phyloP scores from a whole-genome alignment of 2,888 invertebrate genomes.

The Amorpha juglandis region DNA sequence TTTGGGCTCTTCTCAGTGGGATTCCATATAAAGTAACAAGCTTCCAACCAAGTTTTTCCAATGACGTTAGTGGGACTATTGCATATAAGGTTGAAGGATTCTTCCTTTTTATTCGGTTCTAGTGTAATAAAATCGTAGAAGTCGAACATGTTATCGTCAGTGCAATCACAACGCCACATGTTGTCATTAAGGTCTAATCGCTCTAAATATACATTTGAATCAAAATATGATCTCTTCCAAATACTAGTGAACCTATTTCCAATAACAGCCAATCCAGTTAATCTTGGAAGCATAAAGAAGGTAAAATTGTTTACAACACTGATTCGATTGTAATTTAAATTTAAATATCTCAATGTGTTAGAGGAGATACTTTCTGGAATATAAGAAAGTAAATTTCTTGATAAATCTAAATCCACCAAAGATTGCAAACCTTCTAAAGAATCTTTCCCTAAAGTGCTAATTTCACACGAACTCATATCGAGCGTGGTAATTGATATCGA shows the following conservation, averaged over 20 bases:
- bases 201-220: slow-evolving; percentile 83
- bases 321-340: slow-evolving; percentile 85
- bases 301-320: slow-evolving; percentile 85
- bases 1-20: slow-evolving; percentile 64
- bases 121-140: slow-evolving; percentile 86
- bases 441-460: slow-evolving; percentile 81
- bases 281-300: slow-evolving; percentile 85
- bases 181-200: slow-evolving; percentile 88
- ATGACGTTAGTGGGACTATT: slow-evolving; percentile 86
- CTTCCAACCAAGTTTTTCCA: slow-evolving; percentile 88
- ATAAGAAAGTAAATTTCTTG: slow-evolving; percentile 86
- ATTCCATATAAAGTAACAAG: slow-evolving; percentile 87
- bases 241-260: slow-evolving; percentile 88
- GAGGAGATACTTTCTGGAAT: slow-evolving; percentile 86
- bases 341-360: slow-evolving; percentile 84
- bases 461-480: slow-evolving; percentile 88
- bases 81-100: slow-evolving; percentile 84
- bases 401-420: slow-evolving; percentile 85
- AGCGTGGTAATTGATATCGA: slow-evolving; percentile 84
- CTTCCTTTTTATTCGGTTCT: slow-evolving; percentile 81
- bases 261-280: slow-evolving; percentile 86
- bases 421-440: slow-evolving; percentile 85
- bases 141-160: slow-evolving; percentile 82
- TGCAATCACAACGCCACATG: slow-evolving; percentile 91
- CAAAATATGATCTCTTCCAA: slow-evolving; percentile 85